A percentile compares a stretch with the other conserved stretches of the same genome.
Evolutionary conservation across 1,140 invertebrate species (phyloP).

Genomic region (Scylla paramamosain): DNA sequence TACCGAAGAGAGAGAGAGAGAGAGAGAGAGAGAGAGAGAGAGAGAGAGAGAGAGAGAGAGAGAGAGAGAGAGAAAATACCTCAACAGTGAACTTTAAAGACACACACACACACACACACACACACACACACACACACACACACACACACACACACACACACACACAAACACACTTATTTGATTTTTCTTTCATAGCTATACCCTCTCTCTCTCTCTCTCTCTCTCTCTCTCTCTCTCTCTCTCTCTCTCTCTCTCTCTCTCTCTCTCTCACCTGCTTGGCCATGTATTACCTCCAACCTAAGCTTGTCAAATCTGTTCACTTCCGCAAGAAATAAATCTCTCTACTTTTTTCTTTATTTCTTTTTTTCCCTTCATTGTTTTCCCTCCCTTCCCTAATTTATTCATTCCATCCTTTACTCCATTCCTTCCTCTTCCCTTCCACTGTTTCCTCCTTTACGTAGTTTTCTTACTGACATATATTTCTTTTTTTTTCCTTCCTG

Average conservation of each 20-base stretch:
- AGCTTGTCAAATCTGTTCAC: too few relatives aligned
- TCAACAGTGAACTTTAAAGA: too few relatives aligned
- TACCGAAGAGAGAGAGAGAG: too few relatives aligned
- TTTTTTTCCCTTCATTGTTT: neutral
- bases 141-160: too few relatives aligned
- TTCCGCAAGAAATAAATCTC: too few relatives aligned
- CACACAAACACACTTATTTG: too few relatives aligned
- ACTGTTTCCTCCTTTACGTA: neutral
- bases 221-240: neutral
- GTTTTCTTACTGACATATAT: neutral
- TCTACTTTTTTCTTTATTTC: neutral
- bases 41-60: too few relatives aligned
- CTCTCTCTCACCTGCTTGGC: too few relatives aligned
- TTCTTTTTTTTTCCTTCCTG: neutral
- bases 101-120: too few relatives aligned
- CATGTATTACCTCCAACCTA: too few relatives aligned
- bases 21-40: too few relatives aligned
- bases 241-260: neutral
- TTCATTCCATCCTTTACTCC: neutral
- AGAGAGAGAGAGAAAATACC: neutral
- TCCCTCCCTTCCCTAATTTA: neutral
- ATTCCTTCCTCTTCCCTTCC: neutral
- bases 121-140: too few relatives aligned
- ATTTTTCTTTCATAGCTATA: neutral
- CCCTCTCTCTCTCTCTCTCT: neutral